Evolutionary conservation across 2,888 invertebrate species (phyloP), one percentile per base, ranked within the genome.

Genomic region (Trissolcus japonicus): DNA sequence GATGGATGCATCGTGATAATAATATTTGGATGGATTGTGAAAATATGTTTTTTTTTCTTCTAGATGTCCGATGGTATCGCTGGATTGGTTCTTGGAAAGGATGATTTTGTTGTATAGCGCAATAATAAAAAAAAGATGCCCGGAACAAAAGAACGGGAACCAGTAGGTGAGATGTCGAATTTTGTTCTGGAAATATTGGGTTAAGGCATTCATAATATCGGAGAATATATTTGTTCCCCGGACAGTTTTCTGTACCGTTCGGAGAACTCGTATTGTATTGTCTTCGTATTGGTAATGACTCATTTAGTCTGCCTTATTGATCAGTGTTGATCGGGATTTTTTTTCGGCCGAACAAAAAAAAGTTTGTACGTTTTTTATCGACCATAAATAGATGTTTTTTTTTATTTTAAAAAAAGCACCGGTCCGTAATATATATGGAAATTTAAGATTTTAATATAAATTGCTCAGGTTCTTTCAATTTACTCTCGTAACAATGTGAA

Each of bases 101-200:
- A 55, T 29, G 50, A 61, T 61, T 55, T 56, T 56, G 53, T 61
- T 55, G 41, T 43, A 29, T 11, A 19, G 40, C 14, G 29, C 46
- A 16, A 46, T 16, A 17, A 51, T 1, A 11, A 35, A 35, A 35
- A 35, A 35, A 35, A 35, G 11, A 59, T 9, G 53, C n/a, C 13
- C 11, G 29, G 43, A 51, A 62, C 69, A 62, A 71, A 62, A 71
- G 62, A 71, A 43, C 43, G 14, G 50, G 7, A 9, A 59, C 56
- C 50, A 19, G 43, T 57, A 50, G 60, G 61, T 57, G 56, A 56
- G 35, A 56, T 57, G 69, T 51, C 43, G 57, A 51, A 51, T 62
- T 56, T 48, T 62, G 43, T 57, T 71, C 62, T 62, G 69, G 51
- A 71, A 71, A 71, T 71, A 62, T 71, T 71, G 9, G 61, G 55